These are phyloP conservation scores for Donacobius atricapilla DNA, from an alignment of 2,113 vertebrate genomes.

Conservation along the genomic window DNA sequence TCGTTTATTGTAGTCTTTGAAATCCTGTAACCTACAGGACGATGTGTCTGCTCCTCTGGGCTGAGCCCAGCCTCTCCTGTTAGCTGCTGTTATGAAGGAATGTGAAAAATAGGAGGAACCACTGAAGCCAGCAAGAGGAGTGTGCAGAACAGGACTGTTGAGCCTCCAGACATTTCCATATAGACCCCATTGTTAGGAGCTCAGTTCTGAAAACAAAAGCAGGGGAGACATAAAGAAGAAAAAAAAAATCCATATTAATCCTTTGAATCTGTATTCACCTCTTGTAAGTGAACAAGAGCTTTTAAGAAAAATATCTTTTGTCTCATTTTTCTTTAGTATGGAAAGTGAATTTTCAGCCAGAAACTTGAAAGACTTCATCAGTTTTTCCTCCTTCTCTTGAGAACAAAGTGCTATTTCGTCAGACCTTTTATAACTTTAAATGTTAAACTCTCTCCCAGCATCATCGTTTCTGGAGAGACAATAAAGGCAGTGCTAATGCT, in stretches of 20 bases:
- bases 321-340: slow-evolving; percentile 60
- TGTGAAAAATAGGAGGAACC: neutral
- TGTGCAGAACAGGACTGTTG: neutral
- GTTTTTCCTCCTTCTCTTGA: slow-evolving; percentile 39
- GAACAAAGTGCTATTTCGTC: slow-evolving; percentile 55
- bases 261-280: slow-evolving; percentile 31
- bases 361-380: slow-evolving; percentile 65
- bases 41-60: neutral
- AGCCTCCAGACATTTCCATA: neutral
- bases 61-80: neutral
- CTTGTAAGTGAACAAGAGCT: slow-evolving; percentile 29
- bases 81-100: neutral
- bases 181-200: neutral
- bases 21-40: neutral
- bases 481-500: slow-evolving; percentile 48
- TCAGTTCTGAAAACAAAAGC: slow-evolving; percentile 25
- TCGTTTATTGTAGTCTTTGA: neutral
- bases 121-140: neutral
- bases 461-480: slow-evolving; percentile 48
- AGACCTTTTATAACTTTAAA: slow-evolving; percentile 59
- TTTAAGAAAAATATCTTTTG: slow-evolving; percentile 42
- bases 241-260: slow-evolving; percentile 26
- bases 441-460: slow-evolving; percentile 42
- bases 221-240: neutral
- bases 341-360: slow-evolving; percentile 60